Conservation (phyloP, 1,140 invertebrate species). For the Catajapyx aquilonaris region DNA sequence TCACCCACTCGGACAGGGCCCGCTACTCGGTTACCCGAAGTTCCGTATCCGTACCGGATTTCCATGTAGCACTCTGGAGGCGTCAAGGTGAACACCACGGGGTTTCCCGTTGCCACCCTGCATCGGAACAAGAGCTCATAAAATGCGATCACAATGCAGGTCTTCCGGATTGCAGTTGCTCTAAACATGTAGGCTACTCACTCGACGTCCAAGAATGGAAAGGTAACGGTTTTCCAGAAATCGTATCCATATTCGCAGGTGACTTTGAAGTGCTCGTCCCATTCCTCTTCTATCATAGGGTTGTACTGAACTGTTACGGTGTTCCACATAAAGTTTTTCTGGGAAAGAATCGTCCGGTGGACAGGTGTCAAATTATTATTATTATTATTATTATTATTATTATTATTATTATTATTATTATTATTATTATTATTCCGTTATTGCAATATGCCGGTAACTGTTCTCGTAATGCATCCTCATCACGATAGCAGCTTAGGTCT, state of each 20-base stretch:
- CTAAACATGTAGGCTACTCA: conserved; percentile 31
- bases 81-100: conserved; percentile 78
- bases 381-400: too few species aligned
- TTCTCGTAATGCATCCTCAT: too few species aligned
- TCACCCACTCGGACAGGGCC: conserved; percentile 80
- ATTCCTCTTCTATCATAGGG: conserved; percentile 78
- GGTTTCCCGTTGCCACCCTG: conserved; percentile 78
- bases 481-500: too few species aligned
- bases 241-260: conserved; percentile 91
- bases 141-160: neutral
- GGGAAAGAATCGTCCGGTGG: conserved; percentile 16
- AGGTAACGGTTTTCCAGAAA: conserved; percentile 90
- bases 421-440: neutral
- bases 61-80: conserved; percentile 92
- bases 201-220: conserved; percentile 85
- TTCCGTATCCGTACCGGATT: conserved; percentile 71
- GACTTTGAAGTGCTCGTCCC: conserved; percentile 89
- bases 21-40: conserved; percentile 54
- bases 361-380: too few species aligned
- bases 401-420: neutral
- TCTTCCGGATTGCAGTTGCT: neutral
- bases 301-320: conserved; percentile 88
- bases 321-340: conserved; percentile 93
- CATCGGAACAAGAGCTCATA: conserved; percentile 12
- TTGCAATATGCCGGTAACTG: too few species aligned